Evolutionary conservation across 37 sponge, comb jelly and placozoan species (phyloP), one percentile per base, ranked within the genome.

Genomic region (Beroe forskalii): DNA sequence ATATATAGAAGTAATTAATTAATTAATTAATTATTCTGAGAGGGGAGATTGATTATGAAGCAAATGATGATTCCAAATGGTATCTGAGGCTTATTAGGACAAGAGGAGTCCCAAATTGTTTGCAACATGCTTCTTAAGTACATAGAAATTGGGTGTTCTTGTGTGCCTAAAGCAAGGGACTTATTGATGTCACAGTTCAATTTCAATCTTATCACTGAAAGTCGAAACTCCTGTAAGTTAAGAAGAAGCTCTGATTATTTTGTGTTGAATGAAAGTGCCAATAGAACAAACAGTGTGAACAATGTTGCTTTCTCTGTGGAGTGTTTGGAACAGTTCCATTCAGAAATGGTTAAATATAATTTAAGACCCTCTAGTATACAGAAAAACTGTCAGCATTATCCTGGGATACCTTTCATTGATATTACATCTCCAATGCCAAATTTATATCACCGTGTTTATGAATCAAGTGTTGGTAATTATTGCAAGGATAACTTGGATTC

Each of bases 61-160:
- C n/a, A n/a, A n/a, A n/a, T n/a, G n/a, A n/a, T n/a, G n/a, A n/a
- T n/a, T n/a, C n/a, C n/a, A n/a, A n/a, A n/a, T n/a, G n/a, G n/a
- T n/a, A n/a, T n/a, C n/a, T n/a, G n/a, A n/a, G n/a, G n/a, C n/a
- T n/a, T n/a, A n/a, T n/a, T n/a, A n/a, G n/a, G n/a, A n/a, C n/a
- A n/a, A n/a, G 55, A 48, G 55, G 55, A 48, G 6, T 48, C 55
- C 55, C 55, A 48, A n/a, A 48, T 12, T 48, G 55, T 12, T 48
- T 48, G 12, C 55, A 17, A 48, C 66, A 80, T 80, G 86, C 86
- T 80, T 0, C 86, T 80, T n/a, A 80, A 80, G 14, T 38, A 80
- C 55, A 22, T 80, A 2, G 86, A 41, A 17, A 80, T 80, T 1
- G 55, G 86, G 2, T 80, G 86, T 25, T 20, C 28, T 4, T 12